Conservation (phyloP, 2,113 vertebrate genomes). For the Pterocles orientalis region DNA sequence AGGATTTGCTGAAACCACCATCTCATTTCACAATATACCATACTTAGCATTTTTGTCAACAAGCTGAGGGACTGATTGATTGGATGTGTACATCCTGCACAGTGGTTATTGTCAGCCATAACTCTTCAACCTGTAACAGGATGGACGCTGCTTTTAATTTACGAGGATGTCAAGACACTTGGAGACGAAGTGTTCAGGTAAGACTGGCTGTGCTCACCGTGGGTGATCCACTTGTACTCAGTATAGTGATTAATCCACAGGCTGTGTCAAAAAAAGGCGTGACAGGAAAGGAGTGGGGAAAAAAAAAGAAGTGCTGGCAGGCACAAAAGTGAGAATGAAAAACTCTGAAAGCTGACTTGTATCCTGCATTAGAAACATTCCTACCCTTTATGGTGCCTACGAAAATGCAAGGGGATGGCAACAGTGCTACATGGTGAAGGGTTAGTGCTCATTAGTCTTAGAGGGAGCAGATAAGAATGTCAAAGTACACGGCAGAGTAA, state of each 20-base stretch:
- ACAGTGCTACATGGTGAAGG: not conserved
- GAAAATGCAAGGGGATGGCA: not conserved
- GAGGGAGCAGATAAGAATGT: not conserved
- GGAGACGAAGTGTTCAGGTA: not conserved
- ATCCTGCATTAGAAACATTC: not conserved
- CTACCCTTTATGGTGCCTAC: not conserved
- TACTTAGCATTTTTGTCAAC: conserved; percentile 33
- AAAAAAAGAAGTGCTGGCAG: not conserved
- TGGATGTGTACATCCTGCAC: not conserved
- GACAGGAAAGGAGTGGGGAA: not conserved
- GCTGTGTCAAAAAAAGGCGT: not conserved
- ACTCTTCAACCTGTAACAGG: not conserved
- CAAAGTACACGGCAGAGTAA: not conserved
- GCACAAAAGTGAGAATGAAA: not conserved
- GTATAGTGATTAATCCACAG: not conserved
- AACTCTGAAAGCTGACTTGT: not conserved
- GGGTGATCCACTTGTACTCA: not conserved
- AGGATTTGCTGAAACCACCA: conserved; percentile 6
- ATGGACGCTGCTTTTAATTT: not conserved
- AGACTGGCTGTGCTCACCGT: not conserved
- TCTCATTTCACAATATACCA: conserved; percentile 4
- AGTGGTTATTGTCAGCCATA: not conserved
- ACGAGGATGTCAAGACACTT: not conserved
- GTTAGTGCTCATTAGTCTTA: not conserved
- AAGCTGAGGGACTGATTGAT: not conserved